These are phyloP conservation scores for Ageneiosus marmoratus DNA, from an alignment of 2,113 vertebrate genomes.

Conservation along the genomic window DNA sequence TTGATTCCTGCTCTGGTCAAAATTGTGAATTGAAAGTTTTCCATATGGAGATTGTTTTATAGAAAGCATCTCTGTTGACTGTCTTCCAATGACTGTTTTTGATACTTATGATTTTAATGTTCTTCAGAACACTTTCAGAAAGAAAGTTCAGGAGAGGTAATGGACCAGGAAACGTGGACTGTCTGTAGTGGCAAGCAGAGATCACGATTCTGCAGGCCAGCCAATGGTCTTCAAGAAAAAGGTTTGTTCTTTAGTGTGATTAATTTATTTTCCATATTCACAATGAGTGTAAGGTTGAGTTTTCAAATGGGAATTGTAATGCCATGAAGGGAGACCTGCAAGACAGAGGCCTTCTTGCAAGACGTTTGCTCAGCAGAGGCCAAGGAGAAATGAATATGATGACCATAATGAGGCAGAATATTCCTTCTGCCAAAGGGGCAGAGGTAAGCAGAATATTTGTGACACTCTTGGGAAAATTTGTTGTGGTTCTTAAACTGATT, in stretches of 20 bases:
- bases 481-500: background rate
- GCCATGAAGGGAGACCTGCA: constrained; percentile 39
- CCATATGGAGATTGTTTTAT: background rate
- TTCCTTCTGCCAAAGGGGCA: constrained; percentile 53
- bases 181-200: constrained; percentile 46
- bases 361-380: constrained; percentile 45
- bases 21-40: background rate
- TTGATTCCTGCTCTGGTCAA: background rate
- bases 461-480: background rate
- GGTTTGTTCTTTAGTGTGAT: constrained; percentile 29
- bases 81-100: no score
- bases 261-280: background rate
- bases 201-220: constrained; percentile 43
- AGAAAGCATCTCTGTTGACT: background rate
- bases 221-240: constrained; percentile 48
- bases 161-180: constrained; percentile 47
- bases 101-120: background rate
- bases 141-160: constrained; percentile 34
- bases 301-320: background rate
- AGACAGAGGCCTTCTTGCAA: constrained; percentile 51
- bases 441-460: constrained; percentile 44
- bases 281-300: no score
- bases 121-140: constrained; percentile 50
- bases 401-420: constrained; percentile 49
- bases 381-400: constrained; percentile 53